Percentiles rank a stretch among this genome's conserved stretches.
Conservation (phyloP, 2,797 vertebrate species). For the Crax fasciolata region DNA sequence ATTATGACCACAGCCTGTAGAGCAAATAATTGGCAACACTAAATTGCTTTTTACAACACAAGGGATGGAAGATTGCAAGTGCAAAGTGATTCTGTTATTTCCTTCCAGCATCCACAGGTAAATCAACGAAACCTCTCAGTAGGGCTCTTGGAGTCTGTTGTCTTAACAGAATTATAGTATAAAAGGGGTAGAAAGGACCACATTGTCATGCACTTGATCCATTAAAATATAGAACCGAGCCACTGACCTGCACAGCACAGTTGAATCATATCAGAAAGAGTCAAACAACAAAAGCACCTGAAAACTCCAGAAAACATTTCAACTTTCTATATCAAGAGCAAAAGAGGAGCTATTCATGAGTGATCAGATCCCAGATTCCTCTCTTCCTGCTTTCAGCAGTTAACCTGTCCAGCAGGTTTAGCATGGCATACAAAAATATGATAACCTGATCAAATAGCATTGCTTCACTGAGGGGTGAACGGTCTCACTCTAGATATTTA, state of each 20-base stretch:
- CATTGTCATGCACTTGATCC: background rate
- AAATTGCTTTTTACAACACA: background rate
- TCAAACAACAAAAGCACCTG: background rate
- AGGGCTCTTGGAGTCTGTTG: background rate
- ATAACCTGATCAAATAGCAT: background rate
- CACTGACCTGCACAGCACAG: background rate
- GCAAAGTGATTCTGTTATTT: background rate
- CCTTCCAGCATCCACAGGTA: background rate
- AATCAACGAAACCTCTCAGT: slow-evolving; percentile 5
- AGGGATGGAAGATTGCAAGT: background rate
- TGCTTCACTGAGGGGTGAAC: background rate
- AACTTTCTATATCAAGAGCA: background rate
- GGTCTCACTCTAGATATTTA: background rate
- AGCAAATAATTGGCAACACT: background rate
- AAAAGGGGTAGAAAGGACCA: background rate
- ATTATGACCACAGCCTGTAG: background rate
- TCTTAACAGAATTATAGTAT: background rate
- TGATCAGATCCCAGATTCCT: background rate
- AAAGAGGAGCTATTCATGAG: background rate
- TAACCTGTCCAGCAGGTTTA: background rate
- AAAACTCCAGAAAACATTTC: background rate
- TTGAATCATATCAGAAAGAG: background rate
- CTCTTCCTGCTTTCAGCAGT: background rate
- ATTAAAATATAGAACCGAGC: background rate
- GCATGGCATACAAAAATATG: background rate